These are phyloP conservation scores for Zaprionus kolodkinae DNA, from an alignment of 1,140 invertebrate species.

Conservation along the genomic window DNA sequence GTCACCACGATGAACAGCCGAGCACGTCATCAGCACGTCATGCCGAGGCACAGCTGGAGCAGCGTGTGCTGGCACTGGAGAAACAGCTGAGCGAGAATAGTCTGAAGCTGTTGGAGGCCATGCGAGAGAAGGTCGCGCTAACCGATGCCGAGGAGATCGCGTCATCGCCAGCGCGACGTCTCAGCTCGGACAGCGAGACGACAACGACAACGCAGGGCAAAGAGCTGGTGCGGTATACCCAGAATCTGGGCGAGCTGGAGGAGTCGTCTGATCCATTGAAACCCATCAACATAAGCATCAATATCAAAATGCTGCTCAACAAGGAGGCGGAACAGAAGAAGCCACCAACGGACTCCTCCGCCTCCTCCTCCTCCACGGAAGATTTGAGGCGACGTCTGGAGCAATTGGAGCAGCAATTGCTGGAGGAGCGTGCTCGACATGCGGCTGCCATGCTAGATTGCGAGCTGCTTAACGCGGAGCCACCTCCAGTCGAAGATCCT, in stretches of 20 bases:
- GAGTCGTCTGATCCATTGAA: constrained; percentile 67
- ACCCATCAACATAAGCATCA: constrained; percentile 80
- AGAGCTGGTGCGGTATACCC: constrained; percentile 73
- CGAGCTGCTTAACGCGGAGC: background rate
- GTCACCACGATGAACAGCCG: constrained; percentile 55
- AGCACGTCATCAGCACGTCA: constrained; percentile 67
- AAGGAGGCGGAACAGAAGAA: constrained; percentile 59
- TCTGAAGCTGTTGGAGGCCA: constrained; percentile 68
- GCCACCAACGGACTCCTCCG: constrained; percentile 15
- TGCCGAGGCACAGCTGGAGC: constrained; percentile 62
- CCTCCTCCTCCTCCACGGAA: constrained; percentile 51
- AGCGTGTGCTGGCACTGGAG: constrained; percentile 73
- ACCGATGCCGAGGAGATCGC: constrained; percentile 25
- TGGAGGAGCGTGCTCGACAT: constrained; percentile 61
- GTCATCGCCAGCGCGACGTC: constrained; percentile 33
- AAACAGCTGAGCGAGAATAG: constrained; percentile 80
- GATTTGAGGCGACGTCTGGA: constrained; percentile 64
- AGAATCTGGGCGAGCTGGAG: constrained; percentile 69
- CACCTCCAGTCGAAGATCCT: background rate
- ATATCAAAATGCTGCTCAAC: constrained; percentile 78
- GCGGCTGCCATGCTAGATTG: constrained; percentile 24
- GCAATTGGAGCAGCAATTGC: constrained; percentile 62
- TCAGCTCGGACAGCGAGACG: constrained; percentile 66
- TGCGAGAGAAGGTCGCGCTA: constrained; percentile 35
- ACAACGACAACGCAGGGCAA: constrained; percentile 61